phyloP scores from a whole-genome alignment of 2,797 vertebrate species.

The Ctenopoma multispine region DNA sequence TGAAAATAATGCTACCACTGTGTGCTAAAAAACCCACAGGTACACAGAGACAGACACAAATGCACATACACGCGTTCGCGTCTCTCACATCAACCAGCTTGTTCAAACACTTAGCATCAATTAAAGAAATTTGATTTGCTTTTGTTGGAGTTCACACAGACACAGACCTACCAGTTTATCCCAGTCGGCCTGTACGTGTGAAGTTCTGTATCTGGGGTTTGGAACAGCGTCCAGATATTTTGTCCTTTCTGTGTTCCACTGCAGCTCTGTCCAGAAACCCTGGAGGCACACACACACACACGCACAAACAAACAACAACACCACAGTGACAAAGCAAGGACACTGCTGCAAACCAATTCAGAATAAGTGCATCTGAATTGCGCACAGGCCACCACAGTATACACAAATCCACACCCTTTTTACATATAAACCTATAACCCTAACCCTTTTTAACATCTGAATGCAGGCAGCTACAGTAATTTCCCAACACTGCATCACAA shows the following conservation, averaged over 20 bases:
- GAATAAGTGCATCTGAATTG: conserved; percentile 24
- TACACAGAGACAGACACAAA: conserved; percentile 14
- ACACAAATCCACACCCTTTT: conserved; percentile 20
- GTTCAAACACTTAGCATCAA: neutral
- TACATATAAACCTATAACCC: conserved; percentile 46
- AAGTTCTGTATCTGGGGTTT: conserved; percentile 84
- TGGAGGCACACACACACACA: conserved; percentile 68
- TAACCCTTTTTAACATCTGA: conserved; percentile 24
- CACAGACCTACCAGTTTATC: conserved; percentile 78
- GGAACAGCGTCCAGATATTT: conserved; percentile 87
- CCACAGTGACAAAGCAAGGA: conserved; percentile 53
- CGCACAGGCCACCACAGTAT: neutral
- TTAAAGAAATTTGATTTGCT: conserved; percentile 2
- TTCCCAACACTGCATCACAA: conserved; percentile 3
- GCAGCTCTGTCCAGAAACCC: conserved; percentile 93
- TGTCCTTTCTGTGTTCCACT: conserved; percentile 87
- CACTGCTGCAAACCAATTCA: conserved; percentile 40
- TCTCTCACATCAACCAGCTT: neutral
- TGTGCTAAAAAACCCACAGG: conserved; percentile 15
- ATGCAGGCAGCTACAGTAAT: neutral
- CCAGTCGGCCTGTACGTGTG: conserved; percentile 85
- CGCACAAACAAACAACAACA: conserved; percentile 19
- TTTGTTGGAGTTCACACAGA: neutral
- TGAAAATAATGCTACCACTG: conserved; percentile 27
- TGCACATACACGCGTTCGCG: too few species aligned